Conservation (phyloP, 2,797 vertebrate species). For the Perodicticus potto region DNA sequence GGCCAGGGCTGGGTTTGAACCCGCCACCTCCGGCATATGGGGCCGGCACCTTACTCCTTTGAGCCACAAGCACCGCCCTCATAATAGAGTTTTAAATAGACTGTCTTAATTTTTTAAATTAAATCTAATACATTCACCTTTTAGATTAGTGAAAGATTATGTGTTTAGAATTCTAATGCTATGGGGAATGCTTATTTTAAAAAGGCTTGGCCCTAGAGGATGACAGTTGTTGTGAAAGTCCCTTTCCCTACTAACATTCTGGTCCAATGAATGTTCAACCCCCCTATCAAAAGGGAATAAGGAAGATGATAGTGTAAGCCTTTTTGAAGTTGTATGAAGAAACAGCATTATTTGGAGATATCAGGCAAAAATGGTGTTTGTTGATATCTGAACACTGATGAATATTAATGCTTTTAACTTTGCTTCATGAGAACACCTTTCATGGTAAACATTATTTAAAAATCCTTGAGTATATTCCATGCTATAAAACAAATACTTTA, state of each 20-base stretch:
- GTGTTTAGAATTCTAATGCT: neutral
- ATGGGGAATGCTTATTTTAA: neutral
- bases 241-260: neutral
- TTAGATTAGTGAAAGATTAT: neutral
- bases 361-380: neutral
- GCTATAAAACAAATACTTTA: slow-evolving; percentile 32
- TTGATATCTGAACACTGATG: neutral
- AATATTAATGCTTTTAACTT: slow-evolving; percentile 34
- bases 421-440: slow-evolving; percentile 29
- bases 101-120: neutral
- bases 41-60: too few relatives aligned
- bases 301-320: neutral
- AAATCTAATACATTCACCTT: neutral
- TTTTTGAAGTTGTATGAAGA: neutral
- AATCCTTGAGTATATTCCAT: neutral
- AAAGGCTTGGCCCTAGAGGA: neutral
- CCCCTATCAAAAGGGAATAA: neutral
- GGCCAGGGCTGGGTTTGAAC: too few relatives aligned
- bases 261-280: neutral
- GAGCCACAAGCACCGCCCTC: too few relatives aligned
- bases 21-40: too few relatives aligned
- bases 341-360: neutral
- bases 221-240: neutral
- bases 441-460: slow-evolving; percentile 46
- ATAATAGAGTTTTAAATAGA: neutral